phyloP scores from a whole-genome alignment of 2,797 vertebrate species.

The Danio albolineatus region DNA sequence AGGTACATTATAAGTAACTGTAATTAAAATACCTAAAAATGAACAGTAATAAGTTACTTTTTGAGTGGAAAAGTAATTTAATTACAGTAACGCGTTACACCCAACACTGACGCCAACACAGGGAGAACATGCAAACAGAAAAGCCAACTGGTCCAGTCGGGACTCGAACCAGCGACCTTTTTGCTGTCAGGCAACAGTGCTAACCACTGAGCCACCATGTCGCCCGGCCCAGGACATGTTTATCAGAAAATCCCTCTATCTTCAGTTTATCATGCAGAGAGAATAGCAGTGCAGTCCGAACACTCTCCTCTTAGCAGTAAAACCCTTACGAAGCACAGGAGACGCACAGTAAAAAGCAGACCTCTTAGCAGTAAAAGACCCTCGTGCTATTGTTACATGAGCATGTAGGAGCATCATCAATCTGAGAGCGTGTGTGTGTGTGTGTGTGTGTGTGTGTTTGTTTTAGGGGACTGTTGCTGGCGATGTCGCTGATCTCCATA shows the following conservation, averaged over 20 bases:
- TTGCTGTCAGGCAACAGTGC: too few relatives aligned
- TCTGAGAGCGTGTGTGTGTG: slow-evolving; percentile 36
- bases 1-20: too few relatives aligned
- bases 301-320: slow-evolving; percentile 73
- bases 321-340: slow-evolving; percentile 68
- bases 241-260: neutral
- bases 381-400: slow-evolving; percentile 29
- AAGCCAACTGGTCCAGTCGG: too few relatives aligned
- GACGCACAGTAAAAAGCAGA: slow-evolving; percentile 74
- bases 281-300: slow-evolving; percentile 42
- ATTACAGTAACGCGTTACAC: too few relatives aligned
- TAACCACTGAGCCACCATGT: too few relatives aligned
- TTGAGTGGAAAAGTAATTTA: too few relatives aligned
- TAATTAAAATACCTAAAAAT: too few relatives aligned
- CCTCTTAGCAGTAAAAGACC: slow-evolving; percentile 68
- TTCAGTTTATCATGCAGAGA: neutral
- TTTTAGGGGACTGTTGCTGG: slow-evolving; percentile 32
- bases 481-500: slow-evolving; percentile 75
- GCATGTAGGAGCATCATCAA: slow-evolving; percentile 39
- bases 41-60: too few relatives aligned
- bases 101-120: too few relatives aligned
- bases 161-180: too few relatives aligned
- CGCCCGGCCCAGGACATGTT: neutral
- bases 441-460: slow-evolving; percentile 37
- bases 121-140: too few relatives aligned